Conservation (phyloP, 2,113 vertebrate genomes). For the Sigmodon hispidus region DNA sequence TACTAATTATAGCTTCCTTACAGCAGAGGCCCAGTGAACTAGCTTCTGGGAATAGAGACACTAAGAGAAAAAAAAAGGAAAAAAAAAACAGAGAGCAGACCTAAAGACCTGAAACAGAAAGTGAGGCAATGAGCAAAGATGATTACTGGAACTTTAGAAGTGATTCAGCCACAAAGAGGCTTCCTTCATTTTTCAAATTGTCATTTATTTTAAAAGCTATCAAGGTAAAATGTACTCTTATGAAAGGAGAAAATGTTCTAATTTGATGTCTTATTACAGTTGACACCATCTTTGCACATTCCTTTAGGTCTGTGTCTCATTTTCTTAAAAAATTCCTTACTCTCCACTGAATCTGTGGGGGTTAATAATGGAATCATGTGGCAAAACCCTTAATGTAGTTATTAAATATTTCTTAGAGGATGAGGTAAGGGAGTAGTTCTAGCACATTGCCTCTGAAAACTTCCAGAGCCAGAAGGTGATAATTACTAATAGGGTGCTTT, state of each 20-base stretch:
- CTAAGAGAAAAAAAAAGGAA: background rate
- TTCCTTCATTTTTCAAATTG: slow-evolving; percentile 63
- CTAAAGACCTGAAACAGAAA: slow-evolving; percentile 25
- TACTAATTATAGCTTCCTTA: background rate
- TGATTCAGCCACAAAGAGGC: slow-evolving; percentile 51
- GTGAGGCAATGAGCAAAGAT: background rate
- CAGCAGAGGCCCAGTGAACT: background rate
- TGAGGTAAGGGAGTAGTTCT: background rate
- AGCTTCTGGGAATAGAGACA: slow-evolving; percentile 37
- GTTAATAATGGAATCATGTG: background rate
- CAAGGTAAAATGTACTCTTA: slow-evolving; percentile 52
- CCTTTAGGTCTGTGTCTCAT: background rate
- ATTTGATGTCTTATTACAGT: slow-evolving; percentile 44
- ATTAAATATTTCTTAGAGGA: background rate
- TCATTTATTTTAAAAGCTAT: slow-evolving; percentile 64
- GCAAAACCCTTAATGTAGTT: background rate
- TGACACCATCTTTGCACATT: slow-evolving; percentile 26
- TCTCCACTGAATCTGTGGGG: background rate
- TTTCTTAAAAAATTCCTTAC: background rate
- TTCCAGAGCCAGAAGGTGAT: background rate
- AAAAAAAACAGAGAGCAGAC: background rate
- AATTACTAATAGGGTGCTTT: background rate
- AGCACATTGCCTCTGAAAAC: background rate
- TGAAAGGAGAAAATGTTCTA: slow-evolving; percentile 46
- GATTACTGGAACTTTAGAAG: slow-evolving; percentile 57